Percentiles rank a stretch among this genome's conserved stretches.
These are phyloP conservation scores for Hyles vespertilio DNA, from an alignment of 1,140 invertebrate species.

Conservation along the genomic window DNA sequence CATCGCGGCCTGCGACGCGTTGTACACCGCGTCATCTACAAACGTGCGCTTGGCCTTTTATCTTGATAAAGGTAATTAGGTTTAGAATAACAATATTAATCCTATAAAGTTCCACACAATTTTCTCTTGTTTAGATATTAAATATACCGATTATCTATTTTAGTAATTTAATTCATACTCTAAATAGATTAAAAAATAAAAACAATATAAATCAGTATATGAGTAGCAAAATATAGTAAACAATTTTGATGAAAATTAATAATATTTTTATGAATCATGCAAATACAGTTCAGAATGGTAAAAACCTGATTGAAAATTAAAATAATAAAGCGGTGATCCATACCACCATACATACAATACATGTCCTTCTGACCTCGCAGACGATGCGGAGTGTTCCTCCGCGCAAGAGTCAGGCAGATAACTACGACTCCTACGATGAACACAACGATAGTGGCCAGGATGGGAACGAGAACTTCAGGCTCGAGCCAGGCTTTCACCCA, in stretches of 20 bases:
- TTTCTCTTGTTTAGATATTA: too few relatives aligned
- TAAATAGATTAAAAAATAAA: too few relatives aligned
- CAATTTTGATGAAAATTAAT: conserved; percentile 1
- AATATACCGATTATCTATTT: too few relatives aligned
- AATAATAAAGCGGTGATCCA: conserved; percentile 59
- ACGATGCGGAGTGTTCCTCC: conserved; percentile 86
- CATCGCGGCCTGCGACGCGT: conserved; percentile 68
- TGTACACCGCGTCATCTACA: conserved; percentile 92
- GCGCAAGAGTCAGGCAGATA: conserved; percentile 89
- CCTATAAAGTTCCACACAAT: too few relatives aligned
- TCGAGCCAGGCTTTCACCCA: conserved; percentile 92
- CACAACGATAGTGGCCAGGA: conserved; percentile 89
- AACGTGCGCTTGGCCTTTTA: neutral
- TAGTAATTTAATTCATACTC: too few relatives aligned
- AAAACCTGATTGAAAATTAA: conserved; percentile 38
- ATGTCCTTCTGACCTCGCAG: conserved; percentile 85
- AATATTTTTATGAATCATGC: neutral
- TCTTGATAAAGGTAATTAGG: neutral
- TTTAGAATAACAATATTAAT: too few relatives aligned
- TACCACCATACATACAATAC: conserved; percentile 80
- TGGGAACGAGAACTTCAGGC: conserved; percentile 89
- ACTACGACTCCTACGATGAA: conserved; percentile 92
- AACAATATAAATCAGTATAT: too few relatives aligned
- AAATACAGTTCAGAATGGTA: neutral
- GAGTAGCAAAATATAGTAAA: neutral